These are phyloP conservation scores for Danio kyathit DNA, from an alignment of 2,797 vertebrate species.

Conservation along the genomic window DNA sequence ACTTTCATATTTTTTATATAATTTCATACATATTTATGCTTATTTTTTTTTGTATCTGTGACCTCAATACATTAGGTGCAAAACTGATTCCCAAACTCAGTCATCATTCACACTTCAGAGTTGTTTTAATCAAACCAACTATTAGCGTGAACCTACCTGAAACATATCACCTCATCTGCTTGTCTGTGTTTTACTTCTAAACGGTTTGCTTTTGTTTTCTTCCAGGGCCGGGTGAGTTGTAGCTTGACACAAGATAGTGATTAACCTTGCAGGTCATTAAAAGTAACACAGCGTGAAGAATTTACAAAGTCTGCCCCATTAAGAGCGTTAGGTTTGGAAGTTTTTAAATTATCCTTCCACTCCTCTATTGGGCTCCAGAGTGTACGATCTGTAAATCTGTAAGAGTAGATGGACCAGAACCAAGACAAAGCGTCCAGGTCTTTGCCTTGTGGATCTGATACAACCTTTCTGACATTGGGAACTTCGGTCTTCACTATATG, in stretches of 20 bases:
- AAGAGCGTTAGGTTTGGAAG: neutral
- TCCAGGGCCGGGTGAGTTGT: slow-evolving; percentile 16
- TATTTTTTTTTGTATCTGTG: too few species aligned
- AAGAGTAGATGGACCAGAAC: slow-evolving; percentile 9
- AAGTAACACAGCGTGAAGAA: slow-evolving; percentile 39
- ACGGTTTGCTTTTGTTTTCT: slow-evolving; percentile 12
- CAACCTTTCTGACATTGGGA: slow-evolving; percentile 28
- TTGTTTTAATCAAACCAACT: too few species aligned
- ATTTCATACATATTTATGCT: too few species aligned
- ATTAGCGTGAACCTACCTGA: too few species aligned
- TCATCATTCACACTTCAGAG: too few species aligned
- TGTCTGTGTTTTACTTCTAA: neutral
- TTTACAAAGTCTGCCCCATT: slow-evolving; percentile 29
- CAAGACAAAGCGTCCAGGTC: slow-evolving; percentile 1
- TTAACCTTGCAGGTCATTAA: slow-evolving; percentile 35
- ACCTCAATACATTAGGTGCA: too few species aligned
- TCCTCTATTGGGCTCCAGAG: slow-evolving; percentile 27
- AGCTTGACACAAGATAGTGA: slow-evolving; percentile 6
- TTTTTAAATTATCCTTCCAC: slow-evolving; percentile 27
- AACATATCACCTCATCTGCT: neutral
- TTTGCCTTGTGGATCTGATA: neutral
- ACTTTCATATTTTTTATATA: too few species aligned
- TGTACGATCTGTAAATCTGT: slow-evolving; percentile 35
- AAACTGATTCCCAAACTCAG: too few species aligned
- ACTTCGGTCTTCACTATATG: slow-evolving; percentile 1